phyloP scores from a whole-genome alignment of 1,140 invertebrate genomes.

The Drosophila nannoptera region DNA sequence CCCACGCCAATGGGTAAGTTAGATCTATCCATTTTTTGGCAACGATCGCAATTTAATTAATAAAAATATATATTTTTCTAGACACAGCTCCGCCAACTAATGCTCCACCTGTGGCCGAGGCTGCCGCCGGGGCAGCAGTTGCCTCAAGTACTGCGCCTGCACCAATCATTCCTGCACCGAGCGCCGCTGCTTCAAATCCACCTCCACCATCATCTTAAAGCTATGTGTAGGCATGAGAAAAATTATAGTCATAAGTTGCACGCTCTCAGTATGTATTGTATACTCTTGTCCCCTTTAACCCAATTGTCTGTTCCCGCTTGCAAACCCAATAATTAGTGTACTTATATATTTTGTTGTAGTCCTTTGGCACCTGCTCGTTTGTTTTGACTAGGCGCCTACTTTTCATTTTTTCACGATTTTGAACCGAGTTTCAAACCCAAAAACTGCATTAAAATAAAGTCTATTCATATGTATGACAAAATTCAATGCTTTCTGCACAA shows the following conservation, averaged over 20 bases:
- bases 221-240: conserved; percentile 48
- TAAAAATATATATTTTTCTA: conserved; percentile 8
- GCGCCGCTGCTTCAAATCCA: conserved; percentile 33
- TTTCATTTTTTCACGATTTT: conserved; percentile 43
- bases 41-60: neutral
- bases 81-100: conserved; percentile 65
- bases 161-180: conserved; percentile 59
- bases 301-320: conserved; percentile 28
- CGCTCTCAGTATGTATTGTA: conserved; percentile 72
- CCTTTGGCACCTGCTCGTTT: conserved; percentile 3
- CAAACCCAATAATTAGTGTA: conserved; percentile 24
- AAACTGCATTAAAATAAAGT: conserved; percentile 63
- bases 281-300: conserved; percentile 37
- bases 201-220: conserved; percentile 61
- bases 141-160: conserved; percentile 29
- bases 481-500: conserved; percentile 1
- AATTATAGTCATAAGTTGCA: conserved; percentile 59
- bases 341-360: conserved; percentile 35
- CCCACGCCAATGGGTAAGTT: conserved; percentile 69
- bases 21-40: no score
- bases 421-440: conserved; percentile 50
- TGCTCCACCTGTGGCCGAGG: conserved; percentile 43
- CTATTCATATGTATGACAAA: conserved; percentile 47
- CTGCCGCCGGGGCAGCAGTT: conserved; percentile 21
- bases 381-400: neutral